phyloP scores from a whole-genome alignment of 2,797 vertebrate species.

The Philypnodon macrostomus region DNA sequence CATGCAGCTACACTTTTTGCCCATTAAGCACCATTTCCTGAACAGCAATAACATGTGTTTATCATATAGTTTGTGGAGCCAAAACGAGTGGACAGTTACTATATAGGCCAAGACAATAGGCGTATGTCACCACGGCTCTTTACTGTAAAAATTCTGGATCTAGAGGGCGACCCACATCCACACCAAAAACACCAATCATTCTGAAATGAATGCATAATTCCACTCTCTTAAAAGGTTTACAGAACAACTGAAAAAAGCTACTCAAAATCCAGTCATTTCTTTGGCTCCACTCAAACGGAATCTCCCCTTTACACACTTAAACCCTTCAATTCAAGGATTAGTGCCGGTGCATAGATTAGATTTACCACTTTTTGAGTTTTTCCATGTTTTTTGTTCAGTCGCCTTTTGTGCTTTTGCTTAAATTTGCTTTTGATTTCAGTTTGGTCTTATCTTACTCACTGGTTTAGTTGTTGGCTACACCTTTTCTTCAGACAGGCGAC shows the following conservation, averaged over 20 bases:
- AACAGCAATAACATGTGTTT: not conserved
- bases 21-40: not conserved
- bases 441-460: constrained; percentile 24
- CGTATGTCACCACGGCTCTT: no score
- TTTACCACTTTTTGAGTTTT: not conserved
- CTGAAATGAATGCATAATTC: no score
- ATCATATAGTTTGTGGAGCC: not conserved
- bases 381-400: constrained; percentile 1
- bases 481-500: constrained; percentile 10
- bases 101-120: no score
- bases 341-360: constrained; percentile 11
- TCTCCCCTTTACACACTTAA: not conserved
- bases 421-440: constrained; percentile 19
- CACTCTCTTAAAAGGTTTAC: no score
- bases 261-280: no score
- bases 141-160: no score
- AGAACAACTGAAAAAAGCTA: no score
- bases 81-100: no score
- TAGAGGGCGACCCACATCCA: no score
- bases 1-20: constrained; percentile 4
- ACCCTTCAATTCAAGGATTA: not conserved
- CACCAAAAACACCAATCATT: no score
- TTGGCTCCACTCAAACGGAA: not conserved
- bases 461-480: constrained; percentile 30
- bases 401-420: constrained; percentile 7